These are phyloP conservation scores for Megamerina dolium DNA, from an alignment of 2,888 invertebrate species.

Conservation along the genomic window DNA sequence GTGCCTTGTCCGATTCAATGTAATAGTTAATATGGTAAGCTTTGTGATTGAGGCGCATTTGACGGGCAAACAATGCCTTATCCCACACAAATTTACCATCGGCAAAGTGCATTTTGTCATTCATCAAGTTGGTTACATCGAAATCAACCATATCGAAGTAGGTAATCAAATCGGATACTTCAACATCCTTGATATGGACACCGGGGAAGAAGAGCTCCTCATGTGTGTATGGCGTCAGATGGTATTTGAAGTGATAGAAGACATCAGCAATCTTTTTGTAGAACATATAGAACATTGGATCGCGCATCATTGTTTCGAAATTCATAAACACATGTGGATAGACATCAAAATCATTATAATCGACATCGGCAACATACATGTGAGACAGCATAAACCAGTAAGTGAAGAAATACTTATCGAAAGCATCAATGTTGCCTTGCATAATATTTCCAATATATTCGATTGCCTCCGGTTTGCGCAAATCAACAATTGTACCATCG, in stretches of 20 bases:
- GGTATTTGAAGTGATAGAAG: slow-evolving; percentile 55
- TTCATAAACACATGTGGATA: slow-evolving; percentile 60
- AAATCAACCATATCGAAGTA: slow-evolving; percentile 60
- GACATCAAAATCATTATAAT: slow-evolving; percentile 26
- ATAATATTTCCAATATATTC: slow-evolving; percentile 54
- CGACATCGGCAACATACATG: slow-evolving; percentile 22
- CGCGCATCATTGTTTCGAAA: slow-evolving; percentile 60
- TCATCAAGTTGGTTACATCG: slow-evolving; percentile 50
- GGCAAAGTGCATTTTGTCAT: slow-evolving; percentile 27
- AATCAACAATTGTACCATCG: slow-evolving; percentile 27
- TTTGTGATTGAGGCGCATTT: slow-evolving; percentile 64
- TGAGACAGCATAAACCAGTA: slow-evolving; percentile 25
- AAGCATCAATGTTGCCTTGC: slow-evolving; percentile 50
- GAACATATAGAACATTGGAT: slow-evolving; percentile 64
- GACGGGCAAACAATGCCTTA: slow-evolving; percentile 52
- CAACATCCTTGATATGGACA: slow-evolving; percentile 58
- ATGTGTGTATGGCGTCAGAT: slow-evolving; percentile 55
- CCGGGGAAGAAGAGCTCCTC: slow-evolving; percentile 57
- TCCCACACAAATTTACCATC: slow-evolving; percentile 42
- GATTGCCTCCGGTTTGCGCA: slow-evolving; percentile 47
- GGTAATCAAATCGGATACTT: slow-evolving; percentile 60
- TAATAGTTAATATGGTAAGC: slow-evolving; percentile 57
- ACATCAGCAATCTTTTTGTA: slow-evolving; percentile 57
- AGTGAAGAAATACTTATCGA: slow-evolving; percentile 28
- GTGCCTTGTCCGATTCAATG: slow-evolving; percentile 55